Conservation (phyloP, 2,888 invertebrate genomes). For the Yponomeuta sedellus region DNA sequence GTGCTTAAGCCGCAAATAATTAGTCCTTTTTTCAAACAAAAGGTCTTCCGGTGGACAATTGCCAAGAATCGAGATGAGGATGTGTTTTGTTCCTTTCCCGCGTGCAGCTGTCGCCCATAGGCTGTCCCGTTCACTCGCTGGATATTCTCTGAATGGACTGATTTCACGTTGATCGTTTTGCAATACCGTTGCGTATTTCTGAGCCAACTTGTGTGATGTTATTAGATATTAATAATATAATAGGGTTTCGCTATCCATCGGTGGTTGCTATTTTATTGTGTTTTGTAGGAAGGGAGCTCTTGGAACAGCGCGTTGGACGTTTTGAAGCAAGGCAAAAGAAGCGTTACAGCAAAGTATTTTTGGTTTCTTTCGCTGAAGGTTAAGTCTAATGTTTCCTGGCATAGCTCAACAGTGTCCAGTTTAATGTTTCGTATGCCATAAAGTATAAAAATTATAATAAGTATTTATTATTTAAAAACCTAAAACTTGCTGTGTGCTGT, state of each 20-base stretch:
- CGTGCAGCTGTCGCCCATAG: constrained; percentile 26
- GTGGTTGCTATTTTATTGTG: not conserved
- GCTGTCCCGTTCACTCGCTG: constrained; percentile 38
- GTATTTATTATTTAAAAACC: too few species aligned
- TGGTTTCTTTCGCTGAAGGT: too few species aligned
- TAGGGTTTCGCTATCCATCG: not conserved
- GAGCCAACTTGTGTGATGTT: constrained; percentile 49
- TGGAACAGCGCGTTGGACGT: too few species aligned
- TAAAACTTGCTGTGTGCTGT: too few species aligned
- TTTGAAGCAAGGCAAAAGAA: too few species aligned
- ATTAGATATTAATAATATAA: not conserved
- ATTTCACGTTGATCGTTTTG: constrained; percentile 62
- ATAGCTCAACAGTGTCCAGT: too few species aligned
- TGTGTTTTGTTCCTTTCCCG: constrained; percentile 35
- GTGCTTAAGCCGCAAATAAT: constrained; percentile 43
- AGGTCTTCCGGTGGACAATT: constrained; percentile 73
- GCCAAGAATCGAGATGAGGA: constrained; percentile 65
- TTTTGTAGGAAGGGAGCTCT: too few species aligned
- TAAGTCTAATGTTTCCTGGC: too few species aligned
- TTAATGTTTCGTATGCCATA: too few species aligned
- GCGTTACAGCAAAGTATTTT: too few species aligned
- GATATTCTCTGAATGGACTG: constrained; percentile 68
- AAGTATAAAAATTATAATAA: too few species aligned
- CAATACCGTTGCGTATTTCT: constrained; percentile 51
- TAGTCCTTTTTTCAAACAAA: constrained; percentile 61